Base-by-base conservation (phyloP, 2,797 vertebrate species). In the Esox lucius region DNA sequence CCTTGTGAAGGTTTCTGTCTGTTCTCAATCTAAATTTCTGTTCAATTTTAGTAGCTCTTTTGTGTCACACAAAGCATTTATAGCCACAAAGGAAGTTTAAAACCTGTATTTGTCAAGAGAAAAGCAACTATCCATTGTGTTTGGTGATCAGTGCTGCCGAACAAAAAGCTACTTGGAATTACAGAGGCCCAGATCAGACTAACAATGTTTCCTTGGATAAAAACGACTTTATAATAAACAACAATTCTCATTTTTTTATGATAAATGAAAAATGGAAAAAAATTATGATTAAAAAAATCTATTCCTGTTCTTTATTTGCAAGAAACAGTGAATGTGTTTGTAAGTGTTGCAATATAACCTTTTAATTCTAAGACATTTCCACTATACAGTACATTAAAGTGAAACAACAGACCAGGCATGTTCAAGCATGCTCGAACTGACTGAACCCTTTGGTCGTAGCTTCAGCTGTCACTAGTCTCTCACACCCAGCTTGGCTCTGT, bases 381-480 rank as follows among this genome's bases (percentile, higher is more conserved):
- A 71, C 78, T 79, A 79, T 78, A 82, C 81, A 89, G 85, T 42
- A 42, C 9, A 42, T 39, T 87, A 78, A 80, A 86, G 81, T 68
- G 33, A 80, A 80, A 86, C 75, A 78, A 86, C 81, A 80, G 87
- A 88, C 85, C 85, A 86, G 81, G 81, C 79, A 53, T 72, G 81
- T 83, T 85, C 75, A 83, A 17, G 35, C 35, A n/a, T 46, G 19
- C 22, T 19, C 77, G 75, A 7, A 80, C 84, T 67, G 75, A 82
- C 72, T 84, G 86, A 81, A 76, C 89, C 87, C 81, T 84, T 87
- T 87, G 89, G 86, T 88, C 86, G 42, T 84, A 80, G 85, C 66
- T 84, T 80, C 81, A 68, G 11, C 84, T 74, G 83, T 90, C 88
- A 87, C 84, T 86, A 84, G 88, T 87, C 88, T 88, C 78, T 91